Conservation (phyloP, 1,140 invertebrate genomes). For the Lepidurus couesii region DNA sequence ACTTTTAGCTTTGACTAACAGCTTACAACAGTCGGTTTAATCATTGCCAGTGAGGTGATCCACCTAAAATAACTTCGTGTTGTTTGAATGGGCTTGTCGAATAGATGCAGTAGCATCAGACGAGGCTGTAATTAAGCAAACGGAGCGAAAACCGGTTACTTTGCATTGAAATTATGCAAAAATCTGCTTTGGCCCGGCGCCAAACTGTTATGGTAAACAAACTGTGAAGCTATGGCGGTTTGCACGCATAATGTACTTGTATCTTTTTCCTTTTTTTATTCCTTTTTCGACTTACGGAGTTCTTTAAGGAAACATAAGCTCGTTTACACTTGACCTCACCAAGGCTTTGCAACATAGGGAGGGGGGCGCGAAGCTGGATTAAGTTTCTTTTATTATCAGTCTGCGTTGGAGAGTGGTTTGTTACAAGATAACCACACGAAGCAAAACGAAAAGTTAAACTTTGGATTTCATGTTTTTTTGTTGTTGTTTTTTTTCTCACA, state of each 20-base stretch:
- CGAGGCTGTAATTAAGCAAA: not conserved
- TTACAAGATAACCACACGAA: not conserved
- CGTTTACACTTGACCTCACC: constrained; percentile 11
- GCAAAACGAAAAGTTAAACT: not conserved
- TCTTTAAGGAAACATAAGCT: not conserved
- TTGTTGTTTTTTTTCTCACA: not conserved
- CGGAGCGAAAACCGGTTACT: not conserved
- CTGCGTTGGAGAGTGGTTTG: not conserved
- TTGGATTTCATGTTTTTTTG: not conserved
- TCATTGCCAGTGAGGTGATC: not conserved
- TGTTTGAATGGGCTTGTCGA: not conserved
- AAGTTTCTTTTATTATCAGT: constrained; percentile 3
- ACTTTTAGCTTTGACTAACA: not conserved
- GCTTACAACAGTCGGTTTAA: not conserved
- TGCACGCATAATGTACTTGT: not conserved
- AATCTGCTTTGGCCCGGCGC: not conserved
- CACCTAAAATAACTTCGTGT: not conserved
- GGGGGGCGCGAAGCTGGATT: not conserved
- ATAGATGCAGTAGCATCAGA: constrained; percentile 5
- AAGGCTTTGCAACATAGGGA: not conserved
- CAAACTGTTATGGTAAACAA: not conserved
- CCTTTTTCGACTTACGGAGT: not conserved
- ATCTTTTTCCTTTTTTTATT: not conserved
- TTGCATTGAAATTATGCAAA: not conserved
- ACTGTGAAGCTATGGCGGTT: constrained; percentile 7